Percentiles rank a stretch among this genome's conserved stretches.
These are phyloP conservation scores for Aphodius sticticus DNA, from an alignment of 2,888 invertebrate genomes.

Conservation along the genomic window DNA sequence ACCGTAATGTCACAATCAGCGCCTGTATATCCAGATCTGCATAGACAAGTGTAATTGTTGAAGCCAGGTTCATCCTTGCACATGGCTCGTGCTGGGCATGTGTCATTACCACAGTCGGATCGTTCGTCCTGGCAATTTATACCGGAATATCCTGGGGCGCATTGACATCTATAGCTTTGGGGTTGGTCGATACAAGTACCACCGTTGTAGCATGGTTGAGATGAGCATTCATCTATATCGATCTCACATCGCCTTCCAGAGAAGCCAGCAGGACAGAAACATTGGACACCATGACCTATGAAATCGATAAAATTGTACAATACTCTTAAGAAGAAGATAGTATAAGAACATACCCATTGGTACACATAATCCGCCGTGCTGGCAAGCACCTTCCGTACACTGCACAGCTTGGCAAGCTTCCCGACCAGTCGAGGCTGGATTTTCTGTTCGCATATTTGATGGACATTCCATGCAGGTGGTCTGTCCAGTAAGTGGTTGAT, in stretches of 20 bases:
- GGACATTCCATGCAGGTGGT: constrained; percentile 90
- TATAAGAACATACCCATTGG: constrained; percentile 67
- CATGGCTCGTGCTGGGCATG: constrained; percentile 96
- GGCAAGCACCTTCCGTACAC: constrained; percentile 87
- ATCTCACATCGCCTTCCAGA: constrained; percentile 92
- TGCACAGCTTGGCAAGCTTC: constrained; percentile 89
- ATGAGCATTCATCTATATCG: constrained; percentile 94
- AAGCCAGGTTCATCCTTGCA: constrained; percentile 94
- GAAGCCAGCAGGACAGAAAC: constrained; percentile 94
- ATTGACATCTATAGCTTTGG: constrained; percentile 91
- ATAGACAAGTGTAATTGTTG: constrained; percentile 91
- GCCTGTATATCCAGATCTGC: constrained; percentile 94
- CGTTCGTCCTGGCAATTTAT: constrained; percentile 94
- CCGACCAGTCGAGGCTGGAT: constrained; percentile 78
- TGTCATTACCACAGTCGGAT: constrained; percentile 86
- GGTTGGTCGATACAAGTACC: constrained; percentile 92
- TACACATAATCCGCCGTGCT: constrained; percentile 90
- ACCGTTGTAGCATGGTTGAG: constrained; percentile 92
- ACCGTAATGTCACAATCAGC: constrained; percentile 89
- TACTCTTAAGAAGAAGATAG: background rate
- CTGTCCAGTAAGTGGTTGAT: constrained; percentile 85
- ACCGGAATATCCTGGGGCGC: constrained; percentile 87
- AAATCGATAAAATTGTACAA: background rate
- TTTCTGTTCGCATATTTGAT: constrained; percentile 86
- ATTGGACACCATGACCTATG: constrained; percentile 80